phyloP scores from a whole-genome alignment of 92 coral and sea anemone genomes.

The Palythoa heliodiscus region DNA sequence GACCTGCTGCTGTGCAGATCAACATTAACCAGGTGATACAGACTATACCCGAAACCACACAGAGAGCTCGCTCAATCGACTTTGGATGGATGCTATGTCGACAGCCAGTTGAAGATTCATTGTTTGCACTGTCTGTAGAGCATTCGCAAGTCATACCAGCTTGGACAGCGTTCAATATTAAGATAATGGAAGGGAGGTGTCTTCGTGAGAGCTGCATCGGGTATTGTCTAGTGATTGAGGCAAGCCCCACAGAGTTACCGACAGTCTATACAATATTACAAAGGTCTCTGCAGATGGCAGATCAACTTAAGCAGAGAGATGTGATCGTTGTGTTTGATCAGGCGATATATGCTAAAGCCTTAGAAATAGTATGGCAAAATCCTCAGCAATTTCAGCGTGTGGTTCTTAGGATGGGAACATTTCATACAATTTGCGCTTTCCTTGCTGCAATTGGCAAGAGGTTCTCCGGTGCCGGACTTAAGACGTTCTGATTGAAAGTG shows the following conservation, averaged over 20 bases:
- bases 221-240: conserved; percentile 68
- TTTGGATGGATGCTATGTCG: conserved; percentile 68
- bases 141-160: conserved; percentile 62
- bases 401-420: conserved; percentile 69
- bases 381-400: conserved; percentile 39
- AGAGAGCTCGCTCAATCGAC: conserved; percentile 51
- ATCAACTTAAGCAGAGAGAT: conserved; percentile 59
- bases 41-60: too few species aligned
- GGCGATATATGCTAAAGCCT: conserved; percentile 61
- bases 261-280: conserved; percentile 57
- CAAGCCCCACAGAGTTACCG: conserved; percentile 71
- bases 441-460: conserved; percentile 60
- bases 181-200: conserved; percentile 15
- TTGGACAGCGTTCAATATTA: conserved; percentile 58
- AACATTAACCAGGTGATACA: too few species aligned
- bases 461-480: conserved; percentile 56
- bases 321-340: conserved; percentile 56
- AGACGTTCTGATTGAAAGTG: conserved; percentile 58
- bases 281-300: conserved; percentile 59
- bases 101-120: conserved; percentile 44
- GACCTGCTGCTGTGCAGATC: too few species aligned
- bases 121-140: conserved; percentile 30
- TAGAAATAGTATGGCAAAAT: conserved; percentile 57
- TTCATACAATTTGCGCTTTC: conserved; percentile 59
- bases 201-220: conserved; percentile 54